Evolutionary conservation across 2,888 invertebrate species (phyloP), one percentile per base, ranked within the genome.

Genomic region (Calephelis perditalis): DNA sequence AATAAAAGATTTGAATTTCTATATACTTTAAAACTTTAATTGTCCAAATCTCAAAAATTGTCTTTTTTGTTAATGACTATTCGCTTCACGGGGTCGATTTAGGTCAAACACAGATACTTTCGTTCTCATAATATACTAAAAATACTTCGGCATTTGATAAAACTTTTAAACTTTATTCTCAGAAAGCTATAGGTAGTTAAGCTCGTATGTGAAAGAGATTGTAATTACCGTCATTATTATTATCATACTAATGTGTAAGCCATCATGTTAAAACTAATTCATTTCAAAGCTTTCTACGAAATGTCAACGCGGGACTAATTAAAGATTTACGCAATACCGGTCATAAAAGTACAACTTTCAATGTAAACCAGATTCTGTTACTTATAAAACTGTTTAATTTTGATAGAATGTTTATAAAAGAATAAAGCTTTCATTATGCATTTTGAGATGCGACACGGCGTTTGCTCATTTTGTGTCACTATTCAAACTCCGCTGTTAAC

Each of bases 401-500:
- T 76, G 81, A 83, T 82, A 79, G 81, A 82, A 79, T 73, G 72
- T 76, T 73, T 68, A 81, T 80, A 82, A 82, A 81, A 77, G 81
- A 78, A 78, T 77, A 57, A 81, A 81, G 76, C 82, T 82, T 84
- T 85, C 81, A 83, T 82, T 84, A 84, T 86, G 82, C 84, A 82
- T 79, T 74, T 75, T 70, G 77, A 76, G 82, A 84, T 83, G 80
- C 82, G 86, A 80, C 83, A 80, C 82, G 79, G 80, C 80, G 79
- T 80, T 86, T 90, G 90, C 86, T 89, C 90, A 87, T 84, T 90
- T 89, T 78, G 79, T 81, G 83, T 73, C 81, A 73, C 82, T 72
- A 84, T 88, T 87, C 79, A 88, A 82, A 75, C 84, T 86, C 86
- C 84, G 86, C 87, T 88, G 90, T 90, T 90, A 90, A 90, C 90